A percentile compares a stretch with the other conserved stretches of the same genome.
phyloP scores from a whole-genome alignment of 2,797 vertebrate species.

The Lepus oiostolus region DNA sequence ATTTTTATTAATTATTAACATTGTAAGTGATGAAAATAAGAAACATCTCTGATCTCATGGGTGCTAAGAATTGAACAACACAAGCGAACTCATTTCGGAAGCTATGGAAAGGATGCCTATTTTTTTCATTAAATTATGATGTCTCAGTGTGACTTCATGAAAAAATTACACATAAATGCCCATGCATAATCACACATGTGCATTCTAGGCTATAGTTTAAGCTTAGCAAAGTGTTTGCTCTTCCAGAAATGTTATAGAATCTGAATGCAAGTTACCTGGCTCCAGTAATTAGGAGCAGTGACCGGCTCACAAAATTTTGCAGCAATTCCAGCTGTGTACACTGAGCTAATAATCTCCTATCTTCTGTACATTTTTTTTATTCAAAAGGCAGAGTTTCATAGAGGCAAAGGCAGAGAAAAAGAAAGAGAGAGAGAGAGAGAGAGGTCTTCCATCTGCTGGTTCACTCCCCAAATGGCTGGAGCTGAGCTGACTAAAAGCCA shows the following conservation, averaged over 20 bases:
- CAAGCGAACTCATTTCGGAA: neutral
- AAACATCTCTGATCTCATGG: neutral
- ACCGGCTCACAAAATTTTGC: neutral
- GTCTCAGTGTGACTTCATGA: neutral
- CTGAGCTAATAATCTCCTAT: neutral
- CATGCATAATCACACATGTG: neutral
- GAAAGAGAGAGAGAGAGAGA: too few relatives aligned
- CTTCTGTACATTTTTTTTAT: too few relatives aligned
- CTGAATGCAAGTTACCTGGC: neutral
- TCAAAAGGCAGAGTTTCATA: too few relatives aligned
- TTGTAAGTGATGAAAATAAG: neutral
- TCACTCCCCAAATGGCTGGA: too few relatives aligned
- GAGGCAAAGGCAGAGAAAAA: too few relatives aligned
- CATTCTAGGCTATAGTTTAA: neutral
- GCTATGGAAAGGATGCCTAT: neutral
- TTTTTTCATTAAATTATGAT: neutral
- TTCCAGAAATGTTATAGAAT: neutral
- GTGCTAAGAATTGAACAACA: neutral
- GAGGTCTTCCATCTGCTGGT: too few relatives aligned
- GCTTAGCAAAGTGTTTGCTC: neutral
- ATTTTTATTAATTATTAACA: neutral
- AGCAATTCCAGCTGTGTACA: neutral
- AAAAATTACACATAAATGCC: neutral
- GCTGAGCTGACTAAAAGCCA: too few relatives aligned
- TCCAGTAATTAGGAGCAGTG: neutral